These are phyloP conservation scores for Phylloscopus trochilus DNA, from an alignment of 2,113 vertebrate genomes.

Conservation along the genomic window DNA sequence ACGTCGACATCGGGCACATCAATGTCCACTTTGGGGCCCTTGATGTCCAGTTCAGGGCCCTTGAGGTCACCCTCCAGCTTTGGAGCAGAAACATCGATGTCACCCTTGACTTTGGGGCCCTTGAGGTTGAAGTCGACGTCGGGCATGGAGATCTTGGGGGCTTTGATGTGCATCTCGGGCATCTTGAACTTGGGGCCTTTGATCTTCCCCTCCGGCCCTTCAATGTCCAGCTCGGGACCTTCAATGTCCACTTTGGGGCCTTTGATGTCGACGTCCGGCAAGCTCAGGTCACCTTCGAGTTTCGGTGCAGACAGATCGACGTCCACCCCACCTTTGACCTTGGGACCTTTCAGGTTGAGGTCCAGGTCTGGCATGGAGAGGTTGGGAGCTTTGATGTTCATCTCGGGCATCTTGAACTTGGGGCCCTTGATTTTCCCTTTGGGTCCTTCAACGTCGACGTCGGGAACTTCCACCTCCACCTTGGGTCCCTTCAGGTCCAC, in stretches of 20 bases:
- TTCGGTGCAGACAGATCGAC: rapidly evolving
- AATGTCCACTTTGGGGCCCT: neutral
- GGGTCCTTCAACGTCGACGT: rapidly evolving
- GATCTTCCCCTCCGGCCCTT: conserved; percentile 52
- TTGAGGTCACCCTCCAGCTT: too few relatives aligned
- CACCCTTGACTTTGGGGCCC: too few relatives aligned
- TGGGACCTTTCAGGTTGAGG: neutral
- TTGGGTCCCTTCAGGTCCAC: neutral
- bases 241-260: neutral
- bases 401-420: neutral
- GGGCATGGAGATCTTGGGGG: too few relatives aligned
- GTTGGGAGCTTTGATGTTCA: neutral
- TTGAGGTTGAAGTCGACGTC: too few relatives aligned
- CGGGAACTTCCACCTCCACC: neutral
- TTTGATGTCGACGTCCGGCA: rapidly evolving
- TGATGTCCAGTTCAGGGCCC: too few relatives aligned
- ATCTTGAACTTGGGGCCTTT: conserved; percentile 73
- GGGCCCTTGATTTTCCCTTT: neutral
- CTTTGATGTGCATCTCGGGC: conserved; percentile 32
- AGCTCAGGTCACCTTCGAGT: neutral
- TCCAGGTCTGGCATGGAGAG: neutral
- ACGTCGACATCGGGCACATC: too few relatives aligned
- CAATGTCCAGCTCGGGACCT: neutral
- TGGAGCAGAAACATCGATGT: too few relatives aligned
- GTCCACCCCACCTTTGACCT: neutral